Evolutionary conservation across 1,140 invertebrate species (phyloP), one percentile per base, ranked within the genome.

Genomic region (Olivierus martensii): DNA sequence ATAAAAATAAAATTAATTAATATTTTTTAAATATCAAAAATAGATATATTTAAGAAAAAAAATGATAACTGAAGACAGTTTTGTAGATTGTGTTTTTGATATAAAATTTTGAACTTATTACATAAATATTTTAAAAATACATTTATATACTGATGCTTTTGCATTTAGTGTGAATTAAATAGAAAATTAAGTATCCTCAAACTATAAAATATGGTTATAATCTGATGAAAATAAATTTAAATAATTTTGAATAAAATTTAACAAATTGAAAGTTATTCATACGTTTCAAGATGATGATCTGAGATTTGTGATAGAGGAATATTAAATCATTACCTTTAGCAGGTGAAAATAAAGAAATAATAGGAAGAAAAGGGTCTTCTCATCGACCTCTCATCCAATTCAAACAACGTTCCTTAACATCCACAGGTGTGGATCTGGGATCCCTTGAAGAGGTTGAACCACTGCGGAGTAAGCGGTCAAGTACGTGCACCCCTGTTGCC

Each of bases 391-490:
- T n/a, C 14, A n/a, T 28, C 28, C 47, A 52, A 45, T 56, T 56
- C 46, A 56, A 56, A 49, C 49, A 49, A 43, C 51, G 55, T 52
- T 52, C 56, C 22, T 39, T 50, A 18, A 49, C 56, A 46, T 51
- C 56, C 42, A 52, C 56, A n/a, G 47, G 51, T 49, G 51, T 52
- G 4, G 46, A 56, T 46, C 47, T 56, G 44, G 55, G 55, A 11
- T 56, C 55, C 22, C 41, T 56, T n/a, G 55, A 56, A 56, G 55
- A 56, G 49, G 19, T 56, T 15, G 49, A 56, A 46, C 55, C 55
- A 12, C 38, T 56, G 10, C 38, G 55, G 18, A 11, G 47, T 39
- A 45, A 34, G 1, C 15, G 46, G 45, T 51, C 17, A 49, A 46
- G 51, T 44, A 47, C 46, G 56, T 57, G 49, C 11, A 18, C 38